Base-by-base conservation (phyloP, 2,113 vertebrate species). In the Ptilonorhynchus violaceus region DNA sequence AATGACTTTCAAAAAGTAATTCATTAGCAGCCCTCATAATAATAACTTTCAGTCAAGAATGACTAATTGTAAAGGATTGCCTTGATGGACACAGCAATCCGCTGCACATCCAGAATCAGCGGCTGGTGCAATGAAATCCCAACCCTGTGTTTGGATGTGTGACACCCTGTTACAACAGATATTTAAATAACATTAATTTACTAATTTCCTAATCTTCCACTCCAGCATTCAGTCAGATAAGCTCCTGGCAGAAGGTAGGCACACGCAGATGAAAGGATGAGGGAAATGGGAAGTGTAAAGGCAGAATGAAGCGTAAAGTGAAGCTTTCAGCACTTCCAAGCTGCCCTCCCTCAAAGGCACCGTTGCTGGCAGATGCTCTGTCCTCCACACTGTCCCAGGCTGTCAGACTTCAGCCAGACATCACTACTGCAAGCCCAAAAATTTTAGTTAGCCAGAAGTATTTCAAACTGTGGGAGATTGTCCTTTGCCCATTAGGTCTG, bases 1-100 rank as follows among this genome's bases (percentile, higher is more conserved):
- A 85, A 56, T 68, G 68, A 78, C 91, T 95, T 95, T 75, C 86
- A 91, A 56, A 87, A 95, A 60, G 44, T 60, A 81, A 79, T 85
- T 92, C 15, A 89, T 89, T 91, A 96, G 64, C 73, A 87, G 39
- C 44, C 87, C 59, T 44, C 33, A 72, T 50, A 86, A 89, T 20
- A 86, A 92, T 37, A 83, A 80, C 27, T 96, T 78, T 49, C 50
- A 53, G 31, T 64, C 84, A 92, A 64, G 84, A 95, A 94, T 89
- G 52, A 91, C 69, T 94, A 83, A 92, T 90, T 91, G 73, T 47
- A 82, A 72, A 89, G 83, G 47, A 78, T 47, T 91, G 60, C 55
- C 60, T 84, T 77, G 84, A 49, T 92, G 77, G 91, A 72, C 56
- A 39, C 17, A 33, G 67, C 23, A 75, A 59, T 35, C 37, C 2